These are phyloP conservation scores for Drosophila nebulosa DNA, from an alignment of 1,140 invertebrate genomes.

Conservation along the genomic window DNA sequence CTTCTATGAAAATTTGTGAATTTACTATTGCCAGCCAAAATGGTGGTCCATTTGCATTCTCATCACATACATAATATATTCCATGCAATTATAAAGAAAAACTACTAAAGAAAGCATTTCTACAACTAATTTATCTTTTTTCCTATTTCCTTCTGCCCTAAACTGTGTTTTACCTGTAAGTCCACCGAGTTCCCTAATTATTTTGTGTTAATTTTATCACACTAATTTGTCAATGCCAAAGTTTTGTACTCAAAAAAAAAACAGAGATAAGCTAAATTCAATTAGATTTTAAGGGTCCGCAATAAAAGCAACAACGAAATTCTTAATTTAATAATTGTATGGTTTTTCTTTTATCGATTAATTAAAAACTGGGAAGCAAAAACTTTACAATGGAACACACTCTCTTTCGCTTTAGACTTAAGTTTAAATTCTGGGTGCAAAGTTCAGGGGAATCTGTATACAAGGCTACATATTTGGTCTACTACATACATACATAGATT, in stretches of 20 bases:
- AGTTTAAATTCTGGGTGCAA: slow-evolving; percentile 33
- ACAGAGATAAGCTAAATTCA: slow-evolving; percentile 48
- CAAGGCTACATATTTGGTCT: slow-evolving; percentile 75
- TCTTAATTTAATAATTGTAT: slow-evolving; percentile 16
- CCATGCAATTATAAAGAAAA: not conserved
- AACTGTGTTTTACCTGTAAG: not conserved
- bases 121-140: slow-evolving; percentile 12
- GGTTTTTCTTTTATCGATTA: slow-evolving; percentile 21
- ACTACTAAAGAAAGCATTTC: not conserved
- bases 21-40: not conserved
- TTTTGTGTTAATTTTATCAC: slow-evolving; percentile 14
- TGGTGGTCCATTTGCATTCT: not conserved
- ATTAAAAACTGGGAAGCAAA: slow-evolving; percentile 60
- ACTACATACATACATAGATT: slow-evolving; percentile 68
- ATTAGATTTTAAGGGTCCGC: slow-evolving; percentile 45
- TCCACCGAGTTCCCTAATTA: not conserved
- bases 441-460: slow-evolving; percentile 48
- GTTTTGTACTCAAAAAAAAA: slow-evolving; percentile 39
- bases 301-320: slow-evolving; percentile 40
- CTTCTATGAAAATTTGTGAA: not conserved
- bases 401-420: slow-evolving; percentile 33
- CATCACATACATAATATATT: not conserved
- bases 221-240: slow-evolving; percentile 51
- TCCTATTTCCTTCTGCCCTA: not conserved
- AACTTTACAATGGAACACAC: slow-evolving; percentile 72